These are phyloP conservation scores for Caerostris darwini DNA, from an alignment of 1,140 invertebrate species.

Conservation along the genomic window DNA sequence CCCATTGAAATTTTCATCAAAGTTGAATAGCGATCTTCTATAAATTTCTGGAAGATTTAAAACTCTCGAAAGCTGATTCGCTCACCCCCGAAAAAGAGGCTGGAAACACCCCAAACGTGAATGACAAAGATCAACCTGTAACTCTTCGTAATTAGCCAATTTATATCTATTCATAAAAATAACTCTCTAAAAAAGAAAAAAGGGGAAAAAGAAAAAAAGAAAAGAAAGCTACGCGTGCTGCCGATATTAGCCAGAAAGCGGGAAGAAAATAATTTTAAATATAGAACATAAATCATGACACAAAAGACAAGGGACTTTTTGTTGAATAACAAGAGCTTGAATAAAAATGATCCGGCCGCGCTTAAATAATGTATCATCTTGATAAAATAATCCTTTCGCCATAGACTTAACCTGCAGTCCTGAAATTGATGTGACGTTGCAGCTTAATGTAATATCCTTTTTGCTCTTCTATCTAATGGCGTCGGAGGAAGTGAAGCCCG, in stretches of 20 bases:
- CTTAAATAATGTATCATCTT: conserved; percentile 63
- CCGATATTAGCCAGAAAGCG: not conserved
- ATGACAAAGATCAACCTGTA: conserved; percentile 45
- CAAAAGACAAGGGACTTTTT: conserved; percentile 52
- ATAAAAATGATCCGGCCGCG: conserved; percentile 28
- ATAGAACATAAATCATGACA: conserved; percentile 45
- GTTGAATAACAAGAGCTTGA: conserved; percentile 36
- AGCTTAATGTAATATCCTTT: conserved; percentile 61
- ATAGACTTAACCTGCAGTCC: conserved; percentile 17
- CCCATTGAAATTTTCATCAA: no score
- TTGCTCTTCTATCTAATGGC: conserved; percentile 44
- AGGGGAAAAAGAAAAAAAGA: not conserved
- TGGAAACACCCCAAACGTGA: not conserved
- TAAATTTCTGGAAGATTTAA: not conserved
- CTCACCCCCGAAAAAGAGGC: not conserved
- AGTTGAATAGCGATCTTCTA: no score
- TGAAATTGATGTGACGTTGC: conserved; percentile 50
- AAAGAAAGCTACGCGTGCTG: no score
- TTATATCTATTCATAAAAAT: conserved; percentile 5
- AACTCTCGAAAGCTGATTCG: not conserved
- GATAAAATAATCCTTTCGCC: conserved; percentile 62
- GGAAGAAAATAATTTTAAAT: conserved; percentile 60
- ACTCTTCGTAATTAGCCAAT: conserved; percentile 42
- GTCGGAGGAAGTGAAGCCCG: conserved; percentile 41
- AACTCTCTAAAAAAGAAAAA: not conserved